These are phyloP conservation scores for Psephotus haematonotus DNA, from an alignment of 2,113 vertebrate species.

Conservation along the genomic window DNA sequence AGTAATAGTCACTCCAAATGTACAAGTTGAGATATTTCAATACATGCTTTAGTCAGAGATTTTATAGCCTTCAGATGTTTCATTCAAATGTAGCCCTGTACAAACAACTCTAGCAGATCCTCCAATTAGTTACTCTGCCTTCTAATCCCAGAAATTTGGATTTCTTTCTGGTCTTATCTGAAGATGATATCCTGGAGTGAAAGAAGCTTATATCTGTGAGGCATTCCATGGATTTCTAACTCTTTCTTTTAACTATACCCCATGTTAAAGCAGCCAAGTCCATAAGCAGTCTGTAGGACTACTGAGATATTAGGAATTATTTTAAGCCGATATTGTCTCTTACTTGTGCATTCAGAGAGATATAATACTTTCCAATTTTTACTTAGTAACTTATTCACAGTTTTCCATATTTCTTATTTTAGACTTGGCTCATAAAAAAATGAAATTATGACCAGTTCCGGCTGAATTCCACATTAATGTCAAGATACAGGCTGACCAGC, in stretches of 20 bases:
- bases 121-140: neutral
- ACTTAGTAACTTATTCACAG: neutral
- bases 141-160: neutral
- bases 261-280: neutral
- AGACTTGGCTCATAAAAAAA: neutral
- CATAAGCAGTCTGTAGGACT: neutral
- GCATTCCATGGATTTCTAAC: neutral
- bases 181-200: too few species aligned
- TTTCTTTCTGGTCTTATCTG: neutral
- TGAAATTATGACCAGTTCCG: neutral
- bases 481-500: neutral
- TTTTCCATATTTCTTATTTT: neutral
- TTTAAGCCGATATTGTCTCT: neutral
- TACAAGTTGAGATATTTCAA: neutral
- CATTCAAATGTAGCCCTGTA: neutral
- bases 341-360: neutral
- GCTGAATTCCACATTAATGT: neutral
- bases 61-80: neutral
- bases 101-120: neutral
- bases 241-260: neutral
- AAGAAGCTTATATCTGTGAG: fast-evolving
- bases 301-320: neutral
- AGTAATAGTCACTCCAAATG: neutral
- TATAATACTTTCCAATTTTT: neutral
- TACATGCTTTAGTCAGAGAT: neutral